Base-by-base conservation (phyloP, 2,888 invertebrate genomes). In the Amphipyra berbera region DNA sequence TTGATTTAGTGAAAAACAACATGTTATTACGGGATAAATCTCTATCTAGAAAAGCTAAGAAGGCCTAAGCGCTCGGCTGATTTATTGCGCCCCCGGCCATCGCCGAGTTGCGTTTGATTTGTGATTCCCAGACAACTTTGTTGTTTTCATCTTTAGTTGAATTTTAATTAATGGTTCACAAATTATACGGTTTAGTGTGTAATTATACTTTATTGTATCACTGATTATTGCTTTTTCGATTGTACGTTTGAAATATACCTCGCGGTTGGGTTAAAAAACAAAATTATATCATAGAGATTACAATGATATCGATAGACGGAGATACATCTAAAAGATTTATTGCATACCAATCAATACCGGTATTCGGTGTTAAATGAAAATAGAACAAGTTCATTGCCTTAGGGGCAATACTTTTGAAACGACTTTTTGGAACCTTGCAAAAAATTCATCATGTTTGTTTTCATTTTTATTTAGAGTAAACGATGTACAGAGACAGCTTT, bases 11-110 rank as follows among this genome's bases (percentile, higher is more conserved):
- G 93, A 94, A 94, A 94, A 92, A 89, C 92, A 94, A 93, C 93
- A 84, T 94, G 94, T 94, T 94, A 95, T 95, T 95, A 95, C 86
- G 88, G 93, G 93, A 94, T 95, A 95, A 95, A 95, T 95, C 95
- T 95, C 91, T 95, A 94, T 95, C 94, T 95, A 94, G 95, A 94
- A 95, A 94, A 93, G 94, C 94, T 94, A 94, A 95, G 94, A 92
- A 94, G 94, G 91, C 92, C 94, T 95, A 94, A 95, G 93, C 91
- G 90, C 90, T 86, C 85, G 83, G 64, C 88, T 92, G 94, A 94
- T 94, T 95, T 94, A 95, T 90, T 81, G 83, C 80, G 86, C 90
- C 89, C 76, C 79, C 81, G 86, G 91, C 91, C 83, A 90, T 90
- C 90, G 88, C 87, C 89, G 88, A 89, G 86, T 89, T 88, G 86